Evolutionary conservation across 2,797 vertebrate genomes (phyloP).

Genomic region (Gallinago stenura): DNA sequence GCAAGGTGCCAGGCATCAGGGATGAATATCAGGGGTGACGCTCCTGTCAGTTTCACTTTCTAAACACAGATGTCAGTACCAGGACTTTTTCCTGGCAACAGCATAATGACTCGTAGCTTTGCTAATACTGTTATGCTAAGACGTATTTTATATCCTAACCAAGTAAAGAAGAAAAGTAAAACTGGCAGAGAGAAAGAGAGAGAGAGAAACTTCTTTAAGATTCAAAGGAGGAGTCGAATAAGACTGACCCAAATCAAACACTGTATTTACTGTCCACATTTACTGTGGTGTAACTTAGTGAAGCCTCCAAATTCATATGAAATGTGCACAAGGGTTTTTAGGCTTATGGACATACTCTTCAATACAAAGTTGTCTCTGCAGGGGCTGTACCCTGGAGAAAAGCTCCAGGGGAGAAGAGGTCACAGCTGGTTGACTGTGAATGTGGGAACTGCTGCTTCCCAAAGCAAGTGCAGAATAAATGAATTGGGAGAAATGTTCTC

Average conservation of each 20-base stretch:
- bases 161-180: neutral
- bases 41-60: neutral
- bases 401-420: neutral
- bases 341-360: neutral
- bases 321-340: neutral
- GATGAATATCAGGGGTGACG: neutral
- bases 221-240: neutral
- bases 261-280: neutral
- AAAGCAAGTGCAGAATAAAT: neutral
- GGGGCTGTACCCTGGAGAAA: neutral
- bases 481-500: neutral
- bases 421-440: neutral
- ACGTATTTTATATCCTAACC: neutral
- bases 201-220: neutral
- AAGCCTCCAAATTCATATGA: neutral
- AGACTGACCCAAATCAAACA: neutral
- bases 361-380: neutral
- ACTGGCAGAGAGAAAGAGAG: neutral
- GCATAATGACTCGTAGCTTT: rapidly evolving
- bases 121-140: neutral
- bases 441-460: neutral
- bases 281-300: neutral
- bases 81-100: neutral
- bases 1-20: neutral
- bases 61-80: neutral